Conservation (phyloP, 2,888 invertebrate genomes). For the Dynastes maya region DNA sequence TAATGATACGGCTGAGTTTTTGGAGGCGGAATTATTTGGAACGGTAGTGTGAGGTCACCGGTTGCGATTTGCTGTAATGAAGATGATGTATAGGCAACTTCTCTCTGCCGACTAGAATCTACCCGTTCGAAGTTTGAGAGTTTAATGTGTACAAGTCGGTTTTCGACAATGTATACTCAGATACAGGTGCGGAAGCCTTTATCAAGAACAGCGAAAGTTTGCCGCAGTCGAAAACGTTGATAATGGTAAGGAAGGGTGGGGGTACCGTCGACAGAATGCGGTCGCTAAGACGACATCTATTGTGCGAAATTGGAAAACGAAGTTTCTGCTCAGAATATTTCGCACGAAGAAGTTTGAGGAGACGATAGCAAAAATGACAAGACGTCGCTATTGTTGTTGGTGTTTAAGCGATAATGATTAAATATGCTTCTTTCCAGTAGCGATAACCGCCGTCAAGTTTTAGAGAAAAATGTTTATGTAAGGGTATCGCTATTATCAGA, state of each 20-base stretch:
- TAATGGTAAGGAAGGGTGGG: constrained; percentile 3
- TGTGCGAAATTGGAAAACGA: constrained; percentile 32
- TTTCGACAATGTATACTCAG: constrained; percentile 18
- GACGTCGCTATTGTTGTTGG: background rate
- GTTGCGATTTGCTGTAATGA: constrained; percentile 12
- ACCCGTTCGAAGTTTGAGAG: constrained; percentile 28
- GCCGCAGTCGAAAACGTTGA: constrained; percentile 10
- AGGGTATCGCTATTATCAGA: background rate
- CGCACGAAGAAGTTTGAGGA: constrained; percentile 7
- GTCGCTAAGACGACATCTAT: constrained; percentile 27
- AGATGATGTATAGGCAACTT: constrained; percentile 20
- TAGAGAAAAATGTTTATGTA: constrained; percentile 12
- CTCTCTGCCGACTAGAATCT: constrained; percentile 1
- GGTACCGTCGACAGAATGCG: constrained; percentile 30
- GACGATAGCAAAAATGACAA: constrained; percentile 7
- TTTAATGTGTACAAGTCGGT: constrained; percentile 35
- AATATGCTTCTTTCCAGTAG: background rate
- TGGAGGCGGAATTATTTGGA: background rate
- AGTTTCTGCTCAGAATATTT: constrained; percentile 1
- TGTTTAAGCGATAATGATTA: constrained; percentile 2
- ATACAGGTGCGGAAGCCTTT: constrained; percentile 41
- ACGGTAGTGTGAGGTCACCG: constrained; percentile 2
- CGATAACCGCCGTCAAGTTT: background rate
- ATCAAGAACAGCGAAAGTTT: constrained; percentile 27
- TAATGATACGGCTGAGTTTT: constrained; percentile 43